phyloP scores from a whole-genome alignment of 2,113 vertebrate genomes.

The Camelus bactrianus region DNA sequence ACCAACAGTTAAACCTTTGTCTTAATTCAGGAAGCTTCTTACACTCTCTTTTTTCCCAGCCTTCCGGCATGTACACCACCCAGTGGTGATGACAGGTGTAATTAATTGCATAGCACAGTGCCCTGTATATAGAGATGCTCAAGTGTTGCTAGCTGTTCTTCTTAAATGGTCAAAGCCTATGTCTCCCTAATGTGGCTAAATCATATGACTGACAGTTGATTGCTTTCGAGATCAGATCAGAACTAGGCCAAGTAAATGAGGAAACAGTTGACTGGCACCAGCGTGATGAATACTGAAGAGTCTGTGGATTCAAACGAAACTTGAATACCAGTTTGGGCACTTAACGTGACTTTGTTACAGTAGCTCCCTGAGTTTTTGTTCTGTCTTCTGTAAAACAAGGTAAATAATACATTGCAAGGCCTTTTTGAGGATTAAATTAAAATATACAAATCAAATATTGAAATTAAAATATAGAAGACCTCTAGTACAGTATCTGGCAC shows the following conservation, averaged over 20 bases:
- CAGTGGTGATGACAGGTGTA: neutral
- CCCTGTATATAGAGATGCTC: neutral
- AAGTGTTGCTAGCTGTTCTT: neutral
- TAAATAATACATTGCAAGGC: neutral
- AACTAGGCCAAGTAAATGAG: neutral
- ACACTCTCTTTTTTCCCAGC: neutral
- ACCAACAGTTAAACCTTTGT: neutral
- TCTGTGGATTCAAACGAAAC: neutral
- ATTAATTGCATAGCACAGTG: neutral
- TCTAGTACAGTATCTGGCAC: neutral
- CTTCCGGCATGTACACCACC: fast-evolving
- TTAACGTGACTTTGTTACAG: neutral
- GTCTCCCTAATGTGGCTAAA: neutral
- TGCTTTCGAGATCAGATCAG: neutral
- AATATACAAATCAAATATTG: neutral
- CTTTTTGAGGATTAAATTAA: neutral
- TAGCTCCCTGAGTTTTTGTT: neutral
- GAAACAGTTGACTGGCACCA: neutral
- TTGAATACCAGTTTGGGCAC: neutral
- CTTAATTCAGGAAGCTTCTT: neutral
- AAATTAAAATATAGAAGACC: neutral
- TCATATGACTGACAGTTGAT: neutral
- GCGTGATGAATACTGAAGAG: neutral
- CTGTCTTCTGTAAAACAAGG: neutral
- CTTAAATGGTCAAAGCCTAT: neutral